Base-by-base conservation (phyloP, 2,888 invertebrate species). In the Tachystola acroxantha region DNA sequence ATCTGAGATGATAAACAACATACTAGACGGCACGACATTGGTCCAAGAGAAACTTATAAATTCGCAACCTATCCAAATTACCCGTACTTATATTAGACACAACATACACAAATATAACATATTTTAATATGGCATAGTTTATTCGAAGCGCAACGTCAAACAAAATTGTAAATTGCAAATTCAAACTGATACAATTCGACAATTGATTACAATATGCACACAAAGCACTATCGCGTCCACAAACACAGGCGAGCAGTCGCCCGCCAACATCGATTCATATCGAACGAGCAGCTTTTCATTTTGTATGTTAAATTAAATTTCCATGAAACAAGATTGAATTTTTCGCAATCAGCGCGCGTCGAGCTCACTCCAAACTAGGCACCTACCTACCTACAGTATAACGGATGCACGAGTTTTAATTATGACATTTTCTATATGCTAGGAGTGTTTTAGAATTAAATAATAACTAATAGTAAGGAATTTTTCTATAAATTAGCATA, bases 241-340 rank as follows among this genome's bases (percentile, higher is more conserved):
- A 81, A 82, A 84, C 80, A 81, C 75, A 68, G 67, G 58, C 74
- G 81, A 81, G 81, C 81, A 82, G 80, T 79, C 81, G 67, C 60
- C 61, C 61, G 65, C 67, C 73, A 64, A 62, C 76, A 64, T 70
- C 84, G 81, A 78, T 84, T 82, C 84, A 86, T 86, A 85, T 79
- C 78, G 75, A 69, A 57, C 77, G 75, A 69, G 75, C 63, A 56
- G 81, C 82, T 78, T 81, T 84, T 84, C 85, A 85, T 85, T 86
- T 84, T 74, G 80, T 74, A 84, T 82, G 85, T 84, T 84, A 85
- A 86, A 86, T 86, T 84, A 85, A 86, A 86, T 86, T 84, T 86
- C 79, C 77, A 84, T 84, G 84, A 78, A 85, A 86, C 85, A 82
- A 80, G 79, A 85, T 85, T 84, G 84, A 84, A 85, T 84, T 86